Evolutionary conservation across 2,888 invertebrate genomes (phyloP).

Genomic region (Eristalis tenax): DNA sequence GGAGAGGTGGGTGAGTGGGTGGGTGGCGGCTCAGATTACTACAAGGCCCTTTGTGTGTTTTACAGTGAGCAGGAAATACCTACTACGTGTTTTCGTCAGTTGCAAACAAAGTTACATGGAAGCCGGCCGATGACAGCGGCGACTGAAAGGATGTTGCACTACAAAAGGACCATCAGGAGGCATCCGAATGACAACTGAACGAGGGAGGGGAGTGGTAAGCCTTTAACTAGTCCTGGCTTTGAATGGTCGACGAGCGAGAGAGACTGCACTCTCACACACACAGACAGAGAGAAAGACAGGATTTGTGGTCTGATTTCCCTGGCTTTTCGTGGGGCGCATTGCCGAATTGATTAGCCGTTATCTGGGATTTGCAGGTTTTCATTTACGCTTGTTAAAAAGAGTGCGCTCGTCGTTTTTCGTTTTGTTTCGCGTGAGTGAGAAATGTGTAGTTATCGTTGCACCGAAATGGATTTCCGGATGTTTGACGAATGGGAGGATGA

Average conservation of each 20-base stretch:
- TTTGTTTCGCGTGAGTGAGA: not conserved
- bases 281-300: not conserved
- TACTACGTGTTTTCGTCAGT: constrained; percentile 15
- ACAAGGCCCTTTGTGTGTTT: constrained; percentile 44
- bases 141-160: constrained; percentile 7
- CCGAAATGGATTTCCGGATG: not conserved
- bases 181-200: constrained; percentile 23
- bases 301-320: constrained; percentile 28
- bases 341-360: constrained; percentile 65
- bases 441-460: not conserved
- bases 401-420: too few species aligned
- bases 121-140: constrained; percentile 17
- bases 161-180: constrained; percentile 19
- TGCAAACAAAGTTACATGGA: constrained; percentile 66
- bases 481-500: not conserved
- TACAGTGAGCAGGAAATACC: not conserved
- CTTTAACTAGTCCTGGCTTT: not conserved
- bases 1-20: not conserved
- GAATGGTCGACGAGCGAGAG: not conserved
- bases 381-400: constrained; percentile 37
- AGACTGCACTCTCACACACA: not conserved
- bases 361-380: constrained; percentile 68
- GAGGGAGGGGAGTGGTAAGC: constrained; percentile 3
- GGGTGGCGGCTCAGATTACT: constrained; percentile 54
- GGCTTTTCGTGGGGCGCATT: constrained; percentile 13